Percentiles rank a stretch among this genome's conserved stretches.
Evolutionary conservation across 37 sponge, comb jelly and placozoan species (phyloP).

Genomic region (Spongilla lacustris): DNA sequence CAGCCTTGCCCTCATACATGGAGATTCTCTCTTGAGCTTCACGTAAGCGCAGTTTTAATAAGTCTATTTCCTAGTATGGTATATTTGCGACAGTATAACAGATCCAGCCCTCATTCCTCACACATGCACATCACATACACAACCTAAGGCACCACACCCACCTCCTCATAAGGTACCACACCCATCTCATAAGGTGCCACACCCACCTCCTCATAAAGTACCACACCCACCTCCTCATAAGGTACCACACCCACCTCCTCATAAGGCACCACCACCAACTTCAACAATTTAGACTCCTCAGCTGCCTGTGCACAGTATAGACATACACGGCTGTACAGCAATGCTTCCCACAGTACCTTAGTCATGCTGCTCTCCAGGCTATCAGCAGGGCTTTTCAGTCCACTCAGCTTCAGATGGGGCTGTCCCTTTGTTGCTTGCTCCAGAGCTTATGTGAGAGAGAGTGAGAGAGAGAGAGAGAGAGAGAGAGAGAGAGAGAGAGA

Average conservation of each 20-base stretch:
- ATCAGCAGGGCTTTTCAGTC: background rate
- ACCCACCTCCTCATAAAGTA: constrained; percentile 3
- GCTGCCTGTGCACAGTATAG: constrained; percentile 52
- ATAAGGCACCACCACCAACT: constrained; percentile 69
- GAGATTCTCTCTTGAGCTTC: constrained; percentile 50
- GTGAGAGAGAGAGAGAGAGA: too few species aligned
- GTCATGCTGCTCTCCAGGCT: constrained; percentile 56
- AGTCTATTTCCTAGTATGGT: constrained; percentile 39
- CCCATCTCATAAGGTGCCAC: too few species aligned
- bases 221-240: background rate
- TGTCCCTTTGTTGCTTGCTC: constrained; percentile 8
- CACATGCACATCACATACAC: constrained; percentile 7
- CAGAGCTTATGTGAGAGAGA: background rate
- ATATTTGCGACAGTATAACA: background rate
- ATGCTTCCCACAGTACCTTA: constrained; percentile 15
- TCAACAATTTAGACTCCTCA: constrained; percentile 54
- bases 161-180: too few species aligned
- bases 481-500: too few species aligned
- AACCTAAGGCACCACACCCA: too few species aligned
- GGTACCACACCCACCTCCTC: constrained; percentile 34
- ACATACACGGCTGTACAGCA: too few species aligned
- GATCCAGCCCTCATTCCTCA: constrained; percentile 21
- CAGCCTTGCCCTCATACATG: constrained; percentile 8
- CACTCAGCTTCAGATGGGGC: constrained; percentile 14
- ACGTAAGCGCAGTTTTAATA: constrained; percentile 24